phyloP scores from a whole-genome alignment of 1,140 invertebrate species.

The Acyrthosiphon pisum region DNA sequence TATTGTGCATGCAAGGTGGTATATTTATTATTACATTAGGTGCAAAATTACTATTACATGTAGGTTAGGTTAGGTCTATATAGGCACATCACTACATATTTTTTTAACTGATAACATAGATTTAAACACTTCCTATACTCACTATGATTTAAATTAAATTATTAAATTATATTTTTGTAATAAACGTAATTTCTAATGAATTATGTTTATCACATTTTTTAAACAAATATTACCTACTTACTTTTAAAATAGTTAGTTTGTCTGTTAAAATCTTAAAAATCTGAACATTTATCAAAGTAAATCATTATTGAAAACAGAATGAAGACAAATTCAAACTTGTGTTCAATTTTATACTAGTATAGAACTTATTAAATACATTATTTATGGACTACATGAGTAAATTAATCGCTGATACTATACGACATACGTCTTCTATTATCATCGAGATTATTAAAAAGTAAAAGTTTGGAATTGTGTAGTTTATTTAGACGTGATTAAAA shows the following conservation, averaged over 20 bases:
- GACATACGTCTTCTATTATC: neutral
- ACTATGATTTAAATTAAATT: neutral
- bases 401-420: neutral
- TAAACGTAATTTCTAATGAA: neutral
- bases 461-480: neutral
- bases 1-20: slow-evolving; percentile 23
- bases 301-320: too few species aligned
- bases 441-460: neutral
- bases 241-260: neutral
- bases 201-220: too few species aligned
- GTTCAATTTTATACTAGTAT: too few species aligned
- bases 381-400: neutral
- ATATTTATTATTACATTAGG: slow-evolving; percentile 3
- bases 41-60: neutral
- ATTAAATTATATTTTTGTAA: neutral
- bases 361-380: too few species aligned
- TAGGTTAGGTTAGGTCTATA: neutral
- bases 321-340: too few species aligned
- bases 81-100: neutral
- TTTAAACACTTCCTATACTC: neutral
- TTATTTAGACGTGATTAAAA: neutral
- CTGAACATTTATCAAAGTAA: neutral
- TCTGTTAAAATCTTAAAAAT: neutral
- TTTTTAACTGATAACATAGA: neutral
- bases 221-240: neutral